Base-by-base conservation (phyloP, 2,888 invertebrate genomes). In the Marasmarcha lunaedactyla region DNA sequence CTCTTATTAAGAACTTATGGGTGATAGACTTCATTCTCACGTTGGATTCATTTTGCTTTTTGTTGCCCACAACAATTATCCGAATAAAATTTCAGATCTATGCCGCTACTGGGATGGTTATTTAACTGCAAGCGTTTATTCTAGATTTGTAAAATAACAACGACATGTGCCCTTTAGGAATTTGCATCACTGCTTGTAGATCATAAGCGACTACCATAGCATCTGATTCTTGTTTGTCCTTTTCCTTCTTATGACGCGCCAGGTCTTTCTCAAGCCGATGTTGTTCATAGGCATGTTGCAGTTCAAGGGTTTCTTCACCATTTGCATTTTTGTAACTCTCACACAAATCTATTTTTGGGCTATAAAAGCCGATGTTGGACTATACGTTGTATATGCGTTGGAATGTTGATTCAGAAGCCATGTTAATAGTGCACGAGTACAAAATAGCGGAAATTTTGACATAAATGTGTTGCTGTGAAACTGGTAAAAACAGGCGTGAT, bases 1-100 rank as follows among this genome's bases (percentile, higher is more conserved):
- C 53, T 26, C 45, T 40, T 12, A 54, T 49, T 11, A 55, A 39
- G 42, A 47, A 54, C 36, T 54, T 54, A 37, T 47, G 48, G 1
- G 43, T 51, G 10, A 47, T 47, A 10, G 41, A 42, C 9, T 44
- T 46, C 10, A 50, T 39, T 40, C 26, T 43, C 6, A 41, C n/a
- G 3, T 42, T 35, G 11, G 36, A 33, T 33, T 48, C 48, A 51
- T 36, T 50, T 45, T 37, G 45, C 48, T 49, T 52, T 36, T 51
- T 52, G 48, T 13, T 51, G 46, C 9, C 46, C 47, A 13, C 47
- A 42, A 11, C 47, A 47, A 36, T 47, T 47, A 10, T 49, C 46
- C 1, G 14, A 13, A 25, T 47, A 47, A 36, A 49, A 49, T 35
- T 45, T 39, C 35, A 44, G 15, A 40, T 46, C 35, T 15, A 45